Conservation (phyloP, 2,113 vertebrate genomes). For the Pteronura brasiliensis region DNA sequence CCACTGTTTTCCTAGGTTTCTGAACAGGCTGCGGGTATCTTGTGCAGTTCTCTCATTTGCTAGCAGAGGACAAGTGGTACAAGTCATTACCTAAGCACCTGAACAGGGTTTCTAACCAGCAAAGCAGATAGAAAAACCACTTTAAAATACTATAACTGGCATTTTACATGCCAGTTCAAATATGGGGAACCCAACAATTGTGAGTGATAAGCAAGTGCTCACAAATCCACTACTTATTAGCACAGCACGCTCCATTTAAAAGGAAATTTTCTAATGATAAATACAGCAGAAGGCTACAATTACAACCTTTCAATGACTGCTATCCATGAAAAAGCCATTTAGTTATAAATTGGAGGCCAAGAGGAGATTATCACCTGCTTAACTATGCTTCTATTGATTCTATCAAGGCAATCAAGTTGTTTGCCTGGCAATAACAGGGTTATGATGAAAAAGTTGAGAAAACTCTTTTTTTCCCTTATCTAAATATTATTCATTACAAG, state of each 20-base stretch:
- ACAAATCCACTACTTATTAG: background rate
- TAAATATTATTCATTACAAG: constrained; percentile 59
- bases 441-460: constrained; percentile 14
- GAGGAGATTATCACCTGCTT: constrained; percentile 49
- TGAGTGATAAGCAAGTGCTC: background rate
- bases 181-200: background rate
- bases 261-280: constrained; percentile 42
- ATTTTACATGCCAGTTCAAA: background rate
- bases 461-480: background rate
- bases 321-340: constrained; percentile 53
- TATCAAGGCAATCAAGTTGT: constrained; percentile 50
- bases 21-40: accelerated
- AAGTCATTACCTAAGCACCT: background rate
- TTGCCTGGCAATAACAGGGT: background rate
- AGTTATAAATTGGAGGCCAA: constrained; percentile 20
- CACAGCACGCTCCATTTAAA: constrained; percentile 37
- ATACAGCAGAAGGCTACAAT: constrained; percentile 60
- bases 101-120: background rate
- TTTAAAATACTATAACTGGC: background rate
- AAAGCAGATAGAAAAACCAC: accelerated
- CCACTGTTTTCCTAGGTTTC: background rate
- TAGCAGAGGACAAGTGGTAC: accelerated
- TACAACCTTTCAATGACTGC: constrained; percentile 29
- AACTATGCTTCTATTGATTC: constrained; percentile 49
- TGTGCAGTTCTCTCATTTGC: accelerated